Conservation (phyloP, 2,113 vertebrate species). For the Anser cygnoides region DNA sequence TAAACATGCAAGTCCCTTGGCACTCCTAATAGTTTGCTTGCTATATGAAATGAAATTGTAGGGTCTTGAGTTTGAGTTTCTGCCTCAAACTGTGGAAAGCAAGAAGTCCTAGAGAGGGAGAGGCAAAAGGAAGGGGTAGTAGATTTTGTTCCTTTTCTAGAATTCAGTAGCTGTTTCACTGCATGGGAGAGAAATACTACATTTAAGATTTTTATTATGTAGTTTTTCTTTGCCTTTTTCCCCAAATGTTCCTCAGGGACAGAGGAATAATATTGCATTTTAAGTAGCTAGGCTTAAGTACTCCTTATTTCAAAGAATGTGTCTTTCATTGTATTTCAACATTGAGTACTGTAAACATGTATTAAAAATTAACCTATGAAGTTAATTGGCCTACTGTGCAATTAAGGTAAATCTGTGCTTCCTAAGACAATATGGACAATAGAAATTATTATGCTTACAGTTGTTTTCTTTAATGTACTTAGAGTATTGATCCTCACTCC, state of each 20-base stretch:
- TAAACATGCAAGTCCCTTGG: neutral
- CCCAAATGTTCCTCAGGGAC: neutral
- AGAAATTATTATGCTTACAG: neutral
- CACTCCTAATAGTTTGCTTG: neutral
- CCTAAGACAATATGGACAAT: neutral
- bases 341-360: neutral
- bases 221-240: neutral
- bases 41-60: neutral
- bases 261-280: neutral
- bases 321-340: neutral
- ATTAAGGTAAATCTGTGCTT: neutral
- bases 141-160: neutral
- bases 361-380: neutral
- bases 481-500: neutral
- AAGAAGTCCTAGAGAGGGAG: neutral
- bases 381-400: neutral
- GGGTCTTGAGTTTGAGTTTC: neutral
- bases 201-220: neutral
- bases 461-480: neutral
- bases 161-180: neutral
- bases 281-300: neutral
- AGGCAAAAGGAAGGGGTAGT: neutral
- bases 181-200: neutral
- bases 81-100: neutral
- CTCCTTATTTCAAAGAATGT: neutral